A percentile compares a stretch with the other conserved stretches of the same genome.
These are phyloP conservation scores for Drosophila tripunctata DNA, from an alignment of 2,888 invertebrate genomes.

Conservation along the genomic window DNA sequence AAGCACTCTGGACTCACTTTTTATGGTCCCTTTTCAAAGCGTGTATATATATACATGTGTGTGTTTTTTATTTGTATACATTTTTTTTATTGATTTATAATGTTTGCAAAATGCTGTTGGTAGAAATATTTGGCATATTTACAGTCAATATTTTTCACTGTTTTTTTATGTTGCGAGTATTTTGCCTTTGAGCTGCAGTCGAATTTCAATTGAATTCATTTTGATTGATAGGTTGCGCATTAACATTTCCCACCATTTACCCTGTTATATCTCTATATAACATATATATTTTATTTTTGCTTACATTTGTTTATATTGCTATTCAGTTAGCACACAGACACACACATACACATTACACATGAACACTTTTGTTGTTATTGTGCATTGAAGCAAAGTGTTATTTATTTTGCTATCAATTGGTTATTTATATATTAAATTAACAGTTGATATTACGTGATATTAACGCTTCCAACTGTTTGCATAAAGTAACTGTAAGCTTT, in stretches of 20 bases:
- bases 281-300: too few species aligned
- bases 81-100: conserved; percentile 62
- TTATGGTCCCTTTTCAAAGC: conserved; percentile 20
- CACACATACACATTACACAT: not conserved
- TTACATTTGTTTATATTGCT: conserved; percentile 29
- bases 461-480: not conserved
- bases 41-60: not conserved
- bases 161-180: conserved; percentile 1
- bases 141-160: conserved; percentile 22
- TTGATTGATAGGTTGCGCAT: conserved; percentile 63
- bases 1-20: conserved; percentile 34
- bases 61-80: not conserved
- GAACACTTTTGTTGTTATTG: conserved; percentile 14
- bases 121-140: conserved; percentile 64
- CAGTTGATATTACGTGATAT: conserved; percentile 18
- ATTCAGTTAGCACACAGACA: conserved; percentile 15
- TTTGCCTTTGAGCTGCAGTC: conserved; percentile 37
- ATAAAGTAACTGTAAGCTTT: conserved; percentile 9
- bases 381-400: conserved; percentile 45
- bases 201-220: conserved; percentile 55
- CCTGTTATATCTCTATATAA: conserved; percentile 13
- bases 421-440: conserved; percentile 48
- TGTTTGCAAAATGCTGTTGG: conserved; percentile 52
- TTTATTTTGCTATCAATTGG: conserved; percentile 50
- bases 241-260: conserved; percentile 43